A percentile compares a stretch with the other conserved stretches of the same genome.
Evolutionary conservation across 2,888 invertebrate species (phyloP).

Genomic region (Machimus atricapillus): DNA sequence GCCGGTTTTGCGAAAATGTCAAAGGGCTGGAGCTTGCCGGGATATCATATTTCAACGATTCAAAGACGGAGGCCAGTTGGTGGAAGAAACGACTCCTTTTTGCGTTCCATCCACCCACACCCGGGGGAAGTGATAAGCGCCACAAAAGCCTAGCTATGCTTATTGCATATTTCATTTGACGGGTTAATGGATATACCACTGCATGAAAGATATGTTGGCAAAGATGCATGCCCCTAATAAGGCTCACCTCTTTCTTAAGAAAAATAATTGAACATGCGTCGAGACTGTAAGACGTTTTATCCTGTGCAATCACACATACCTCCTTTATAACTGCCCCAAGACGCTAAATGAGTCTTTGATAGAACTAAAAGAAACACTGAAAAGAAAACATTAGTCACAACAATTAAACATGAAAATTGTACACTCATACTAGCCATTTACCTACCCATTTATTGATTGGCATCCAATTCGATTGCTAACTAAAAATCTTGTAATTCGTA

Average conservation of each 20-base stretch:
- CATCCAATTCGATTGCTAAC: too few species aligned
- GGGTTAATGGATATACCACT: not conserved
- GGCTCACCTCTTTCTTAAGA: not conserved
- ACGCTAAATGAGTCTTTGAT: not conserved
- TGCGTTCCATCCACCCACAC: not conserved
- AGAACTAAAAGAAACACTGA: not conserved
- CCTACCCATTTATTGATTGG: too few species aligned
- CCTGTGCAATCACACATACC: too few species aligned
- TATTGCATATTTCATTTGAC: not conserved
- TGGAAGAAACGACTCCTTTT: not conserved
- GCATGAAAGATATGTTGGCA: not conserved
- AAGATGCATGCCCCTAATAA: not conserved
- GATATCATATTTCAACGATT: not conserved
- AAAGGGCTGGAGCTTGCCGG: not conserved
- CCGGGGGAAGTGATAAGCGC: not conserved
- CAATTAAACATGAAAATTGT: too few species aligned
- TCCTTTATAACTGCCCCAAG: not conserved
- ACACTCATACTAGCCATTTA: too few species aligned
- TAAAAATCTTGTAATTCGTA: too few species aligned
- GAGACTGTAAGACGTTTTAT: not conserved
- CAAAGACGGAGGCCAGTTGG: not conserved
- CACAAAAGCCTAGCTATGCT: not conserved
- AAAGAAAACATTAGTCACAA: too few species aligned
- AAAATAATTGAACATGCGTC: not conserved
- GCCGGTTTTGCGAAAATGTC: not conserved